Percentiles rank a stretch among this genome's conserved stretches.
These are phyloP conservation scores for Pachypanchax playfairii DNA, from an alignment of 2,113 vertebrate genomes.

Conservation along the genomic window DNA sequence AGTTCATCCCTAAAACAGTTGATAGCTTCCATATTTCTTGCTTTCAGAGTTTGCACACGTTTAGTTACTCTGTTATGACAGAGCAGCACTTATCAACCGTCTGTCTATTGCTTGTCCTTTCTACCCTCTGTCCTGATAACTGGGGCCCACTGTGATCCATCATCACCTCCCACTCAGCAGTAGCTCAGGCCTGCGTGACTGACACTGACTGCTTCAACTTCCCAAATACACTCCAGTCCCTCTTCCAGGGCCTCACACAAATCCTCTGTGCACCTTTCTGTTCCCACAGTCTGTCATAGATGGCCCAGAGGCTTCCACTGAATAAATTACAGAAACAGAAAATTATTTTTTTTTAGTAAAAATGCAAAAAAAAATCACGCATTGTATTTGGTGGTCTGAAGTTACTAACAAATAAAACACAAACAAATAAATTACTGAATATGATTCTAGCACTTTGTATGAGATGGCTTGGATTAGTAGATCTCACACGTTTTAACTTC, in stretches of 20 bases:
- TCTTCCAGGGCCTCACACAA: conserved; percentile 4
- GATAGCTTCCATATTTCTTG: conserved; percentile 30
- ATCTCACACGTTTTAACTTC: no score
- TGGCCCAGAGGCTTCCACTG: background rate
- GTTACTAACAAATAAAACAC: no score
- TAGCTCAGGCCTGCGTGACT: conserved; percentile 31
- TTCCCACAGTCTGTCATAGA: background rate
- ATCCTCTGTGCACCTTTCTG: background rate
- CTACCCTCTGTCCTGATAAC: conserved; percentile 54
- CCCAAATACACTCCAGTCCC: conserved; percentile 11
- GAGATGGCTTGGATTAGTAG: no score
- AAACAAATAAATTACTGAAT: no score
- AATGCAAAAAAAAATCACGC: no score
- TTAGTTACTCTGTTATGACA: conserved; percentile 36
- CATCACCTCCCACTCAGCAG: conserved; percentile 67
- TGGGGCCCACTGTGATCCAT: conserved; percentile 52
- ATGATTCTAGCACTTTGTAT: no score
- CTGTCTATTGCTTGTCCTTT: conserved; percentile 51
- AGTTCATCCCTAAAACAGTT: conserved; percentile 30
- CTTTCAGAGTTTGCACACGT: conserved; percentile 30
- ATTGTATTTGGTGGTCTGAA: background rate
- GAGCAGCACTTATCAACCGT: conserved; percentile 47
- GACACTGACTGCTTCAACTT: conserved; percentile 35
- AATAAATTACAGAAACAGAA: no score
- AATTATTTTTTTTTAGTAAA: no score